Evolutionary conservation across 2,888 invertebrate genomes (phyloP).

Genomic region (Aelia acuminata): DNA sequence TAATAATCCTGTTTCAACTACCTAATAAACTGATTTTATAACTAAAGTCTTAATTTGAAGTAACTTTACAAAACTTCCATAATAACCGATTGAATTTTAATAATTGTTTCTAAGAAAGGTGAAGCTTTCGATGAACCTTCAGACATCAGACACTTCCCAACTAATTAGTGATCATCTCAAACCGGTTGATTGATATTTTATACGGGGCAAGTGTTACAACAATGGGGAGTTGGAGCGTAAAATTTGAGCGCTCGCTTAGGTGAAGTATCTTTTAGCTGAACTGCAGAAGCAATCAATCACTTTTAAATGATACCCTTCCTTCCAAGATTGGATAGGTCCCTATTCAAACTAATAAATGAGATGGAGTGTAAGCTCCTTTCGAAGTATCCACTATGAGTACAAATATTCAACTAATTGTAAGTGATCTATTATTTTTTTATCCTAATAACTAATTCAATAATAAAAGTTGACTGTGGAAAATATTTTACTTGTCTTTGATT

Average conservation of each 20-base stretch:
- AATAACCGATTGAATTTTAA: neutral
- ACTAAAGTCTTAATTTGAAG: too few relatives aligned
- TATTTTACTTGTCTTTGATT: too few relatives aligned
- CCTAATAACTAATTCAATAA: too few relatives aligned
- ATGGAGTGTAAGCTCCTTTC: neutral
- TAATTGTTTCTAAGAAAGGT: neutral
- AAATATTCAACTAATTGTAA: neutral
- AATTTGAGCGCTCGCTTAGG: neutral
- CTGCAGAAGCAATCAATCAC: slow-evolving; percentile 24
- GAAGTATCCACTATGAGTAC: neutral
- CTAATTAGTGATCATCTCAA: neutral
- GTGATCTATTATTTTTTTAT: too few relatives aligned
- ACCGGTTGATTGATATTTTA: neutral
- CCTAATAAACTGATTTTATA: too few relatives aligned
- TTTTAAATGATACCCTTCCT: slow-evolving; percentile 3
- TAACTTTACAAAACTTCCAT: neutral
- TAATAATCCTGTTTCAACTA: too few relatives aligned
- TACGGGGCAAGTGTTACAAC: neutral
- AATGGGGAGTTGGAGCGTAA: neutral
- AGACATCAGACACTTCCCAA: neutral
- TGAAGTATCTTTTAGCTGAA: slow-evolving; percentile 1
- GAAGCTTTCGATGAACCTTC: neutral
- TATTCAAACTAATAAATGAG: slow-evolving; percentile 1
- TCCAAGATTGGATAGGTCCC: neutral
- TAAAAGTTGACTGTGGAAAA: too few relatives aligned